These are phyloP conservation scores for Lepidurus apus DNA, from an alignment of 1,140 invertebrate species.

Conservation along the genomic window DNA sequence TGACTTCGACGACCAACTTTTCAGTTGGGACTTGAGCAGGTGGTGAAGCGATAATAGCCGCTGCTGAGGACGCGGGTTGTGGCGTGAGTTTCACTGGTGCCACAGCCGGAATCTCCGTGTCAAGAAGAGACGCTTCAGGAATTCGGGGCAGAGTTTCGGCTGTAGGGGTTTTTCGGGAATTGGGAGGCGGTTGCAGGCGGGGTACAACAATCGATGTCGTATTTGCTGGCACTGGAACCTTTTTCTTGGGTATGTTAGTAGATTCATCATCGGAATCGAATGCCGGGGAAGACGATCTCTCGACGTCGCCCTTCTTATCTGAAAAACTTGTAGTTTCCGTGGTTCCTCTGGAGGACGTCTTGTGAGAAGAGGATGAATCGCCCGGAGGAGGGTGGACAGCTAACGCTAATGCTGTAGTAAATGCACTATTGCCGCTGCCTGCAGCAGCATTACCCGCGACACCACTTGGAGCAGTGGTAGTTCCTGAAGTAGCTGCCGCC, in stretches of 20 bases:
- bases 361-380: background rate
- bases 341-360: constrained; percentile 51
- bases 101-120: constrained; percentile 51
- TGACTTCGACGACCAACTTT: background rate
- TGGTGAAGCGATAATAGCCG: constrained; percentile 30
- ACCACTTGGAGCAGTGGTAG: background rate
- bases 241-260: constrained; percentile 42
- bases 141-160: constrained; percentile 58
- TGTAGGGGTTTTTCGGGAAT: constrained; percentile 42
- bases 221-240: constrained; percentile 39
- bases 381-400: constrained; percentile 22
- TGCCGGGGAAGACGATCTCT: constrained; percentile 87
- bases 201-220: constrained; percentile 41
- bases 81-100: constrained; percentile 35
- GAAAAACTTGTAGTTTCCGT: constrained; percentile 50
- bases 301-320: constrained; percentile 54
- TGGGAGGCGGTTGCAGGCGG: constrained; percentile 38
- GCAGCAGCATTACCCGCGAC: constrained; percentile 24
- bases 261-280: constrained; percentile 92
- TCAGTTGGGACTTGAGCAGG: constrained; percentile 28
- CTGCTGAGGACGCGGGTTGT: constrained; percentile 36
- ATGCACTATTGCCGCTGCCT: constrained; percentile 23
- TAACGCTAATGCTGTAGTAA: background rate
- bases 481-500: background rate
- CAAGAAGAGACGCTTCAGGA: constrained; percentile 57